Evolutionary conservation across 2,113 vertebrate genomes (phyloP).

Genomic region (Dendrocopos noguchii): DNA sequence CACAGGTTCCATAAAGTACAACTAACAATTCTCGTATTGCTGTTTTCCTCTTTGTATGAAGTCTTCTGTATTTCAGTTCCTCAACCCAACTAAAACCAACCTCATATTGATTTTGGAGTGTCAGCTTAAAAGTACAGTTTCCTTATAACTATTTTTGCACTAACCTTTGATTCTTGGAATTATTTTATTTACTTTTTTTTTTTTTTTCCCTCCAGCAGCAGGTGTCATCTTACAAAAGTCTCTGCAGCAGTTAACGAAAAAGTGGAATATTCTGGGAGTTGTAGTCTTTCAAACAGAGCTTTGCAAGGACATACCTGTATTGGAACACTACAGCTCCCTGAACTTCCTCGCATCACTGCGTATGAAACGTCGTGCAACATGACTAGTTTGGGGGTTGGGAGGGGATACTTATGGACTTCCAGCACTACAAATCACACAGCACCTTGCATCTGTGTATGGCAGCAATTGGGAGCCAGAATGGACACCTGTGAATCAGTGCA

Average conservation of each 20-base stretch:
- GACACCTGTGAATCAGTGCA: neutral
- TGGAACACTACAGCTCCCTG: conserved; percentile 74
- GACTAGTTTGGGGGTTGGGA: neutral
- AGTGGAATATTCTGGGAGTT: conserved; percentile 70
- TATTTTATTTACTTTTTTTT: neutral
- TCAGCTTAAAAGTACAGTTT: neutral
- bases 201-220: conserved; percentile 20
- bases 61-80: neutral
- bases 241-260: conserved; percentile 59
- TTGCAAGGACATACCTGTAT: conserved; percentile 68
- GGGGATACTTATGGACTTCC: neutral
- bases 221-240: conserved; percentile 58
- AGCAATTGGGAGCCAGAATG: neutral
- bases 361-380: conserved; percentile 27
- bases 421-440: neutral
- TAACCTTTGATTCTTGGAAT: conserved; percentile 30
- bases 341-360: conserved; percentile 61
- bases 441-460: neutral
- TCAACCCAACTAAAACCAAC: neutral
- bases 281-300: conserved; percentile 77
- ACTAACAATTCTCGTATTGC: neutral
- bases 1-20: neutral
- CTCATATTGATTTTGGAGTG: rapidly evolving
- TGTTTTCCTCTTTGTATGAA: neutral
- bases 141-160: neutral